A percentile compares a stretch with the other conserved stretches of the same genome.
phyloP scores from a whole-genome alignment of 37 sponge, comb jelly and placozoan species.

The Chondrilla cf. caribensis region DNA sequence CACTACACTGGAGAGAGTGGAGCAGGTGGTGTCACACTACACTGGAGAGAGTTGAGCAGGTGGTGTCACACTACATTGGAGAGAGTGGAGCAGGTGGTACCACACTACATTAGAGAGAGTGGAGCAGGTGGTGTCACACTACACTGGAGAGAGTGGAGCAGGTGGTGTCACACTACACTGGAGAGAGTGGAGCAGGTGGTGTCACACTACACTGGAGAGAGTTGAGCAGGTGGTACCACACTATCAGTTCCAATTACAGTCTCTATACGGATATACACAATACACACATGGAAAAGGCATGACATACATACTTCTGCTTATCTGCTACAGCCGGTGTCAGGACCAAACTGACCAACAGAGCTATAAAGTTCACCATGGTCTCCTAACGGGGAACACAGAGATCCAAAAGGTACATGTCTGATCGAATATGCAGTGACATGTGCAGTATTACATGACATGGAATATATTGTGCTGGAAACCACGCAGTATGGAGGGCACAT shows the following conservation, averaged over 20 bases:
- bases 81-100: neutral
- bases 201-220: conserved; percentile 61
- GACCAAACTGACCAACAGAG: conserved; percentile 58
- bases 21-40: conserved; percentile 63
- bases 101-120: conserved; percentile 50
- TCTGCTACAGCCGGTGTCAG: conserved; percentile 23
- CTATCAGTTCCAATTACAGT: too few relatives aligned
- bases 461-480: too few relatives aligned
- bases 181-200: neutral
- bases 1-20: conserved; percentile 34
- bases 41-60: conserved; percentile 11
- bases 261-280: neutral
- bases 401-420: too few relatives aligned
- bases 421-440: too few relatives aligned
- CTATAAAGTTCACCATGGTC: conserved; percentile 72
- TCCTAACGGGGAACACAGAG: too few relatives aligned
- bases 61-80: conserved; percentile 72
- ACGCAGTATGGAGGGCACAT: too few relatives aligned
- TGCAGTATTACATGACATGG: too few relatives aligned
- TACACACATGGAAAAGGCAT: too few relatives aligned
- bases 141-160: conserved; percentile 20
- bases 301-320: conserved; percentile 3
- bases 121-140: conserved; percentile 56
- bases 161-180: conserved; percentile 79
- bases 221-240: conserved; percentile 53